phyloP scores from a whole-genome alignment of 2,797 vertebrate species.

The Huso huso region DNA sequence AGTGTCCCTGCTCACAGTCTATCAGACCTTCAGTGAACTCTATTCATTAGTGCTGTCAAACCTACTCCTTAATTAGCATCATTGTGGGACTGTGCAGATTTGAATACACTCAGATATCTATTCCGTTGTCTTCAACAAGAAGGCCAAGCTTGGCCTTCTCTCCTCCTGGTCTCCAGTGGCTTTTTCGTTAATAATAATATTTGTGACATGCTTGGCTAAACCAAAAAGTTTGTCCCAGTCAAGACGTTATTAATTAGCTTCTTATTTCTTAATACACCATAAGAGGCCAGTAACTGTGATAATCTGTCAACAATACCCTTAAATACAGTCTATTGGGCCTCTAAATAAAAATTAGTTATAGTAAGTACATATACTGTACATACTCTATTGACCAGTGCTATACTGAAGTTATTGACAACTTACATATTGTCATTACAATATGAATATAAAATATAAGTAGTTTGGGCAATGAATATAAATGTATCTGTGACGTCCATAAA shows the following conservation, averaged over 20 bases:
- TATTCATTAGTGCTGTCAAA: not conserved
- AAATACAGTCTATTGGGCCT: not conserved
- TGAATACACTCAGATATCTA: slow-evolving; percentile 5
- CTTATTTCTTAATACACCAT: slow-evolving; percentile 19
- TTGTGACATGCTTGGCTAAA: slow-evolving; percentile 20
- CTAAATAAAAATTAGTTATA: too few relatives aligned
- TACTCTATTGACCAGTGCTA: too few relatives aligned
- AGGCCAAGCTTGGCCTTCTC: slow-evolving; percentile 3
- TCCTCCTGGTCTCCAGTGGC: slow-evolving; percentile 13
- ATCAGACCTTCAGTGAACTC: not conserved
- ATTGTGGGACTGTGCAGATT: not conserved
- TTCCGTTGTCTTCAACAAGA: not conserved
- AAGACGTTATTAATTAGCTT: slow-evolving; percentile 27
- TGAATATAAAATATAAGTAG: too few relatives aligned
- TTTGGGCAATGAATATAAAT: too few relatives aligned
- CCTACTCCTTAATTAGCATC: not conserved
- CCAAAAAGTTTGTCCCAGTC: slow-evolving; percentile 24
- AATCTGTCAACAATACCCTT: slow-evolving; percentile 6
- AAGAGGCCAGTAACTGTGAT: not conserved
- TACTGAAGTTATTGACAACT: too few relatives aligned
- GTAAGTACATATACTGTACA: too few relatives aligned
- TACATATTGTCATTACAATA: too few relatives aligned
- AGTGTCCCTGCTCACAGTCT: not conserved
- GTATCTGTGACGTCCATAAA: too few relatives aligned
- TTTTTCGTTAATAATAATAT: slow-evolving; percentile 38